Evolutionary conservation across 2,888 invertebrate species (phyloP).

Genomic region (Nemurella pictetii): DNA sequence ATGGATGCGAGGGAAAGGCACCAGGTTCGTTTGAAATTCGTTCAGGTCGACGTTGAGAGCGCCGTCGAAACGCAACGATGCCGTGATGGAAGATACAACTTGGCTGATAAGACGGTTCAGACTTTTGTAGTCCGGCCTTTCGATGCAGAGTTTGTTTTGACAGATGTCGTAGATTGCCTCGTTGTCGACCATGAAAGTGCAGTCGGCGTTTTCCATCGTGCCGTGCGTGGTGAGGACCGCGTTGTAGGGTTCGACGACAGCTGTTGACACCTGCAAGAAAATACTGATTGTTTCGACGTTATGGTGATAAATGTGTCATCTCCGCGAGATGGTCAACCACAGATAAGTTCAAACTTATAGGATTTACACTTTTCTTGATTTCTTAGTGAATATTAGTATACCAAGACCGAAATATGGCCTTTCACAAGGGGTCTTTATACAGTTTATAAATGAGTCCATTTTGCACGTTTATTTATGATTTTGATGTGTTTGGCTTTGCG

Average conservation of each 20-base stretch:
- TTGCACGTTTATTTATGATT: no score
- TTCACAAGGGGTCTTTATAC: no score
- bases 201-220: slow-evolving; percentile 83
- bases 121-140: slow-evolving; percentile 81
- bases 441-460: no score
- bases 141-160: slow-evolving; percentile 78
- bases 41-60: slow-evolving; percentile 88
- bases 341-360: no score
- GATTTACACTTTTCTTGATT: no score
- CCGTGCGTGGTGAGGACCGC: slow-evolving; percentile 89
- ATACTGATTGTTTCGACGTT: no score
- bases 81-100: slow-evolving; percentile 67
- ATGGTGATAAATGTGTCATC: no score
- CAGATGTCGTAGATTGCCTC: slow-evolving; percentile 96
- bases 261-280: slow-evolving; percentile 75
- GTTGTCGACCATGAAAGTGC: slow-evolving; percentile 94
- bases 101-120: slow-evolving; percentile 79
- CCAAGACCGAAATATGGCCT: no score
- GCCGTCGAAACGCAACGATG: slow-evolving; percentile 83
- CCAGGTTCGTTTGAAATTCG: slow-evolving; percentile 89
- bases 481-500: no score
- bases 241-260: slow-evolving; percentile 94
- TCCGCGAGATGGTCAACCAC: no score
- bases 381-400: no score
- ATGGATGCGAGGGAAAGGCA: slow-evolving; percentile 91